Evolutionary conservation across 2,888 invertebrate species (phyloP), one percentile per base, ranked within the genome.

Genomic region (Odontocolon sp.): DNA sequence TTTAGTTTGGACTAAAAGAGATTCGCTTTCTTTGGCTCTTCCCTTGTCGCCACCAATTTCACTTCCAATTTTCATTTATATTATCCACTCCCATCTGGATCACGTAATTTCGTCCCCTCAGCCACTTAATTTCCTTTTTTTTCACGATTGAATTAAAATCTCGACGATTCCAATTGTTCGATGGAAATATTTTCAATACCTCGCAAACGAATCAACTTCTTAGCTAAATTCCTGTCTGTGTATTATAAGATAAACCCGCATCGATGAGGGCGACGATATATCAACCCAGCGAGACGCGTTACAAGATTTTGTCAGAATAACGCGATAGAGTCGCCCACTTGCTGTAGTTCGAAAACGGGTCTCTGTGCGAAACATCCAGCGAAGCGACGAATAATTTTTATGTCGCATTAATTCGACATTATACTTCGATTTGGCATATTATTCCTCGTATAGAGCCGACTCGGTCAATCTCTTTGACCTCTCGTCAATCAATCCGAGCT

Each of bases 241-340:
- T 75, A 69, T 73, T 79, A 80, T 79, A 71, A 80, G 81, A 80
- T 79, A 83, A 82, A 79, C 82, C 80, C 76, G 75, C 81, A 79
- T 80, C 76, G 77, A 79, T 75, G 72, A 61, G 50, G 70, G 73
- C 70, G 72, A 68, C 75, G 75, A 80, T 81, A 79, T 76, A 81
- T 80, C 80, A 82, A 82, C 79, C 42, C 67, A 71, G 50, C 45
- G 47, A 70, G 76, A 77, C 78, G 75, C 40, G 71, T 80, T 80
- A 80, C 81, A 81, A 76, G 81, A 81, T 81, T 81, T 81, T 66
- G 79, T 78, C 79, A 81, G 78, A 78, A 78, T 68, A 74, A 72
- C 71, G 74, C 76, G 72, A 81, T 78, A 74, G 79, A 81, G 79
- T 79, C 79, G 81, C 79, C 81, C 79, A 81, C 81, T 79, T 79